Evolutionary conservation across 2,113 vertebrate species (phyloP), one percentile per base, ranked within the genome.

Genomic region (Megalops atlanticus): DNA sequence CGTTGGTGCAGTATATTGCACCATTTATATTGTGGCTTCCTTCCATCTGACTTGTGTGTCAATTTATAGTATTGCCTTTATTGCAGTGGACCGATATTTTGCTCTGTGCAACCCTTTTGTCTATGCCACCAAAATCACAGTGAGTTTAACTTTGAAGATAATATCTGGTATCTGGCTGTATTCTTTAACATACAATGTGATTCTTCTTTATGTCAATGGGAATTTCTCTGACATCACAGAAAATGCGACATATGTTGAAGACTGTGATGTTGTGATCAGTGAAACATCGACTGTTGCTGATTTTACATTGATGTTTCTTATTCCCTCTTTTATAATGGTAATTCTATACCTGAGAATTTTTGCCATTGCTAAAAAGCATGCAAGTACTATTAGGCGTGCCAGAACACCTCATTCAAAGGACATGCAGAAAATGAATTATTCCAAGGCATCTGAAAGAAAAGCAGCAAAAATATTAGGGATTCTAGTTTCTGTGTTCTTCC

Each of bases 91-190:
- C 45, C 72, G 89, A 84, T 90, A 90, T 74, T 85, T 85, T 24
- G 89, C 87, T 6, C 80, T 90, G 27, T 87, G 88, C 76, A 84
- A 84, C 43, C 88, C 88, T 24, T 83, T 97, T 41, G n/a, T 87
- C 18, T 86, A 87, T 47, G 74, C 54, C 0, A 81, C 49, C 18
- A 84, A 78, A 69, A 68, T 81, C 6, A 83, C 80, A 3, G 10
- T 78, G 10, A 81, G 33, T 14, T 31, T 82, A 1, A 68, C 52
- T 31, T 45, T 39, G 38, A 52, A 49, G 2, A 49, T 82, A 0
- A 80, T 84, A 33, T 71, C 41, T 2, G 33, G 77, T 8, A 72
- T 54, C 6, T 88, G 87, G 84, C n/a, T 86, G 12, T 84, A 79
- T 43, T 84, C 82, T 14, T 64, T 85, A 12, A 0, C 81, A 21